These are phyloP conservation scores for Caerostris extrusa DNA, from an alignment of 1,140 invertebrate genomes.

Conservation along the genomic window DNA sequence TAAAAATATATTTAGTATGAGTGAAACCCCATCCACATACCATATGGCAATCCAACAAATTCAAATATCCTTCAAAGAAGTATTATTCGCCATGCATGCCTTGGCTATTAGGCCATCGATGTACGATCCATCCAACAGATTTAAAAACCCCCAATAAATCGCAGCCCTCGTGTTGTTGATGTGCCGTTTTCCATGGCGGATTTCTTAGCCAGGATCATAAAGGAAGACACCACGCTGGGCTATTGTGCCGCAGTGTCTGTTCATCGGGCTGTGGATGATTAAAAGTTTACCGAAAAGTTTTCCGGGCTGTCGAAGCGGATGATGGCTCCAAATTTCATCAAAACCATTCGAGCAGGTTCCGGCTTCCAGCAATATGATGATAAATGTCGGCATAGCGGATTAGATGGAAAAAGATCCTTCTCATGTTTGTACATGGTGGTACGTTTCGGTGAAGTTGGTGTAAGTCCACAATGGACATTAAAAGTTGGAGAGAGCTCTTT, in stretches of 20 bases:
- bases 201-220: neutral
- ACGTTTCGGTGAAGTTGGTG: no score
- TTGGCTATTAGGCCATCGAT: neutral
- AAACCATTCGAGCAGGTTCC: neutral
- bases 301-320: conserved; percentile 31
- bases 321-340: conserved; percentile 33
- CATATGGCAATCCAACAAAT: neutral
- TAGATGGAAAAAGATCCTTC: neutral
- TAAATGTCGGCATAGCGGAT: neutral
- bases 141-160: neutral
- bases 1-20: no score
- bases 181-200: neutral
- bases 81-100: neutral
- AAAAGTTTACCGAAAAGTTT: conserved; percentile 36
- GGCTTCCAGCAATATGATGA: neutral
- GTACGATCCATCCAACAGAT: neutral
- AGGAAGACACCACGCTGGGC: neutral
- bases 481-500: no score
- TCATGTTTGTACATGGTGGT: neutral
- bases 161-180: neutral
- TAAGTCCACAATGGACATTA: no score
- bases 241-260: neutral
- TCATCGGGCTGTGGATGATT: conserved; percentile 17
- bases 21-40: neutral
- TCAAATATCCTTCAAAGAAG: neutral